Conservation (phyloP, 2,113 vertebrate genomes). For the Heterochromis multidens region DNA sequence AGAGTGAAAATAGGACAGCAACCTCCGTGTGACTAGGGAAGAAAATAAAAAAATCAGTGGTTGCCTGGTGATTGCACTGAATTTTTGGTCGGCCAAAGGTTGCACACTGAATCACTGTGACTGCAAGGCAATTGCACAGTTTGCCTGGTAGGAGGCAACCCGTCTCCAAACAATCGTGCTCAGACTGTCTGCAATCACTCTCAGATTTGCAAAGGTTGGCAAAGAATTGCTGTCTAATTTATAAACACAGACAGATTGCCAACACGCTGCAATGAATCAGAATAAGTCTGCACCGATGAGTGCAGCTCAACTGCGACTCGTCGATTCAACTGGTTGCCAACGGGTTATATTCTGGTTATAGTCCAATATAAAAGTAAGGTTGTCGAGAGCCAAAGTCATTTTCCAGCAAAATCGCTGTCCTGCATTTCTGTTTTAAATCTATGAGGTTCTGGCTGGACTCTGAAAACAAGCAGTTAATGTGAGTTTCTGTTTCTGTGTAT, state of each 20-base stretch:
- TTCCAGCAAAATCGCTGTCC: too few species aligned
- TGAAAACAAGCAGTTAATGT: too few species aligned
- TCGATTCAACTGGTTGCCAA: not conserved
- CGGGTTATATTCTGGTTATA: not conserved
- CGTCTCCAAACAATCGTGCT: not conserved
- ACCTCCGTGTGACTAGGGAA: not conserved
- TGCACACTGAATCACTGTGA: not conserved
- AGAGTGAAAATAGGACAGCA: not conserved
- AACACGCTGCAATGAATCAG: not conserved
- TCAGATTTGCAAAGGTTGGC: not conserved
- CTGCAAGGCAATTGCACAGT: not conserved
- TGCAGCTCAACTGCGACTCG: not conserved
- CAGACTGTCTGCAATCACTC: not conserved
- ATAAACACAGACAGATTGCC: not conserved
- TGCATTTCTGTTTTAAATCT: too few species aligned
- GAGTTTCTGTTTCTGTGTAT: too few species aligned
- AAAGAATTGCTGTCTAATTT: not conserved
- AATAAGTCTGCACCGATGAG: not conserved
- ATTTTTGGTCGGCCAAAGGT: not conserved
- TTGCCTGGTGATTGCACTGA: not conserved
- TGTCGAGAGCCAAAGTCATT: not conserved
- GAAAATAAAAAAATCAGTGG: rapidly evolving
- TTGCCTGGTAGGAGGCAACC: not conserved
- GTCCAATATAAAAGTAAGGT: not conserved
- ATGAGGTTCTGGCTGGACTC: too few species aligned